Base-by-base conservation (phyloP, 2,113 vertebrate species). In the Carassius gibelio region DNA sequence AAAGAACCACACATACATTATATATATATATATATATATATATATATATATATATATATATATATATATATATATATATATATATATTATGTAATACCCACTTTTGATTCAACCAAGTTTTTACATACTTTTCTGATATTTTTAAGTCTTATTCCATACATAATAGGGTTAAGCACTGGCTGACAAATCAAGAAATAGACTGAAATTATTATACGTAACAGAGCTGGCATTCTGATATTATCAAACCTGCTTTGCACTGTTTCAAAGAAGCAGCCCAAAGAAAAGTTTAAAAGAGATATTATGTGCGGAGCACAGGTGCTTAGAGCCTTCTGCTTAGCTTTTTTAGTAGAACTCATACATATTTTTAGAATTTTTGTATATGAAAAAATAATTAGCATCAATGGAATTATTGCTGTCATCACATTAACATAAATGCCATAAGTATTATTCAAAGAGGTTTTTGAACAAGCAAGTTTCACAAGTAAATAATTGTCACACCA, bases 241-340 rank as follows among this genome's bases (percentile, higher is more conserved):
- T 90, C 19, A 1, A 93, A 90, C 11, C 92, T 90, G 81, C 85
- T 92, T 68, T 89, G 87, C 0, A 90, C 0, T 0, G 89, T 57
- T 14, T 93, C 84, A 80, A 92, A 91, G 3, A 10, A 89, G 34
- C 34, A 61, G 1, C 86, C 89, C 21, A 86, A 71, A 0, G 83
- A 86, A 21, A 90, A 93, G 81, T 93, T 92, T 0, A 92, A 0
- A 1, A 93, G 64, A 0, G 91, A 91, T 3, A 82, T 84, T 0
- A 93, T 83, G 45, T 93, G 92, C 78, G 91, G 91, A 0, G 71
- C 26, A 81, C 92, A 93, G 77, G 92, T 93, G 15, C 74, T 90
- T 23, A 92, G 23, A 0, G 91, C 89, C 62, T 91, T 93, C 61
- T 89, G 88, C 1, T 86, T 81, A 0, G 84, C 86, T 76, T 88